Evolutionary conservation across 1,140 invertebrate species (phyloP), one percentile per base, ranked within the genome.

Genomic region (Cardiocondyla obscurior): DNA sequence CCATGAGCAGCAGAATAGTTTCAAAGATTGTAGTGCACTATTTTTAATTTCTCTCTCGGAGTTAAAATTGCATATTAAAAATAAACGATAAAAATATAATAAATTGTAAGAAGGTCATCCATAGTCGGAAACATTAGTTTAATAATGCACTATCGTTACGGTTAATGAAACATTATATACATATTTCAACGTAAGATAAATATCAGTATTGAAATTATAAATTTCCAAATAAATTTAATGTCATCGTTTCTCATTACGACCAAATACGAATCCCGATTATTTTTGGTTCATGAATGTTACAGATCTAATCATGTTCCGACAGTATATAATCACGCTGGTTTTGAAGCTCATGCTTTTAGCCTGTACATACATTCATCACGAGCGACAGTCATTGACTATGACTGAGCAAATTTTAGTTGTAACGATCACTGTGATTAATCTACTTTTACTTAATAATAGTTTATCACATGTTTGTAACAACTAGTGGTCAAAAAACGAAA

Each of bases 21-120:
- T 42, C 19, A 36, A 16, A 12, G 53, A 53, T 72, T 46, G 39
- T 36, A 10, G 33, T 14, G 30, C 36, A 12, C 39, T 79, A 79
- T 65, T 79, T 79, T 79, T 67, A 79, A 12, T 44, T 39, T 10
- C 19, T 76, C 25, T 76, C 28, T 53, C 25, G 10, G 39, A 30
- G 25, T 44, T 12, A 30, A n/a, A n/a, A 49, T 19, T 60, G 33
- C 22, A 46, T n/a, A 39, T 19, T 44, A 30, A 74, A 74, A 60
- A 25, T 73, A 60, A 46, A 46, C 8, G 5, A 33, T 42, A 60
- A 42, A 30, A 57, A 42, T 42, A 73, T 1, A 30, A 28, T 8
- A 25, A 39, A 14, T 14, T 16, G 44, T 46, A 58, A 0, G 6
- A 19, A n/a, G n/a, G 8, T 73, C n/a, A 12, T 36, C 0, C 3